phyloP scores from a whole-genome alignment of 2,797 vertebrate species.

The Pangasius mekongensis region DNA sequence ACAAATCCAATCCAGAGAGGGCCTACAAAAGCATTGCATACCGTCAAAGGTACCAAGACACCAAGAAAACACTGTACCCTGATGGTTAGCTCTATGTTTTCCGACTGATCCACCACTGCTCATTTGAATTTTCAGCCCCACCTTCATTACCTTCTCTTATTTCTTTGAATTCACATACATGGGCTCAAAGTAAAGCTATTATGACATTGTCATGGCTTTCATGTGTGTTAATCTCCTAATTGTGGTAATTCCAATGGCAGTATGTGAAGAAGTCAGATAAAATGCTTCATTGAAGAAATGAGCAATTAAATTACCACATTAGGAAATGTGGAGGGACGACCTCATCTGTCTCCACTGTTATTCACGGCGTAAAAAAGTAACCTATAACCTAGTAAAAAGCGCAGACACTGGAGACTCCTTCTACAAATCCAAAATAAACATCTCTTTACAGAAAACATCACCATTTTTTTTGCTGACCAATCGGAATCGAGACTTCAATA shows the following conservation, averaged over 20 bases:
- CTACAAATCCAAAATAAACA: background rate
- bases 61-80: background rate
- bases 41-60: background rate
- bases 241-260: no score
- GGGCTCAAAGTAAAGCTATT: background rate
- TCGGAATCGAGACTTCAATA: background rate
- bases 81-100: background rate
- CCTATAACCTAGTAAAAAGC: background rate
- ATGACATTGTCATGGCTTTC: fast-evolving
- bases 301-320: background rate
- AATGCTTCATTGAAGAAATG: background rate
- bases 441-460: background rate
- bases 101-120: background rate
- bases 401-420: background rate
- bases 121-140: background rate
- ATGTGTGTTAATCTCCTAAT: background rate
- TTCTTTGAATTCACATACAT: background rate
- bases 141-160: background rate
- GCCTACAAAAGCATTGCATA: background rate
- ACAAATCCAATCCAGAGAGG: background rate
- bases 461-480: background rate
- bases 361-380: background rate
- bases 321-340: background rate
- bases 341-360: background rate
- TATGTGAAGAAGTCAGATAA: background rate